These are phyloP conservation scores for Tor tambroides DNA, from an alignment of 2,113 vertebrate species.

Conservation along the genomic window DNA sequence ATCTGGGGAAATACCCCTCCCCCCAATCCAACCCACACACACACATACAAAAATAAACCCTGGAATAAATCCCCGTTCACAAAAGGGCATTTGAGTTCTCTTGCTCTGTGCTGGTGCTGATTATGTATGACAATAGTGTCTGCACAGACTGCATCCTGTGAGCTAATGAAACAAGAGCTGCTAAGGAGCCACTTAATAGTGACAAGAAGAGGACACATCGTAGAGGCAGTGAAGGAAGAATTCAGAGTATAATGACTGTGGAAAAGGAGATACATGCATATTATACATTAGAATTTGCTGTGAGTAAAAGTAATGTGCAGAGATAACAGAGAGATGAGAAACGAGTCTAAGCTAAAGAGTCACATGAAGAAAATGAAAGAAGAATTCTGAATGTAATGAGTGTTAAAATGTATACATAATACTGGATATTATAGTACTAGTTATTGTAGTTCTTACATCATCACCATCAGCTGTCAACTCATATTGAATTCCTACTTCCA, in stretches of 20 bases:
- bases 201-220: constrained; percentile 44
- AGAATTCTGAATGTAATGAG: too few relatives aligned
- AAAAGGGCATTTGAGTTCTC: constrained; percentile 58
- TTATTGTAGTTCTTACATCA: background rate
- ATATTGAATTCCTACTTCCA: background rate
- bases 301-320: background rate
- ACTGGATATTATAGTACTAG: background rate
- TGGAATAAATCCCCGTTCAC: background rate
- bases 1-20: background rate
- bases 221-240: constrained; percentile 51
- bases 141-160: constrained; percentile 65
- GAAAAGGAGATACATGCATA: background rate
- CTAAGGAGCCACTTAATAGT: constrained; percentile 62
- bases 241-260: background rate
- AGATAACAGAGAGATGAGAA: background rate
- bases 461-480: background rate
- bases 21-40: background rate
- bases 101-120: constrained; percentile 65
- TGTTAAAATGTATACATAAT: too few relatives aligned
- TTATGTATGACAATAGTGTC: constrained; percentile 63
- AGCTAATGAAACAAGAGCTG: constrained; percentile 66
- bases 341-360: too few relatives aligned
- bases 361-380: background rate
- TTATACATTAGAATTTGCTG: background rate
- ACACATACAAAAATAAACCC: constrained; percentile 8